phyloP scores from a whole-genome alignment of 2,797 vertebrate genomes.

The Iguana delicatissima region DNA sequence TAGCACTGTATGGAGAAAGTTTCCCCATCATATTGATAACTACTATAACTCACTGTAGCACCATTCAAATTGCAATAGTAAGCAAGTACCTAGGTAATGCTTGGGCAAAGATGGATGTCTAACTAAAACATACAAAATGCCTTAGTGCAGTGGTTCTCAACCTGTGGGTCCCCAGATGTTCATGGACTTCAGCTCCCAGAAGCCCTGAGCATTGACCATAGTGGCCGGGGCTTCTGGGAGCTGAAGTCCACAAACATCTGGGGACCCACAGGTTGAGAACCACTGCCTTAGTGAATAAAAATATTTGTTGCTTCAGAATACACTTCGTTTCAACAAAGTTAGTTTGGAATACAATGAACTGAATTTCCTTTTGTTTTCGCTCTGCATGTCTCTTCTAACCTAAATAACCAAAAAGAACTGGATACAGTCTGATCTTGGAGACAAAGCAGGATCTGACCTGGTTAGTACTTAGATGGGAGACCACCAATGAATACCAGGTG shows the following conservation, averaged over 20 bases:
- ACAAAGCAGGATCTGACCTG: too few relatives aligned
- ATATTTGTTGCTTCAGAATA: not conserved
- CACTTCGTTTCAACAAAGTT: conserved; percentile 22
- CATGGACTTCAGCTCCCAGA: too few relatives aligned
- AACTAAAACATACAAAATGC: conserved; percentile 10
- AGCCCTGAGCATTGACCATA: too few relatives aligned
- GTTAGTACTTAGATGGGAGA: too few relatives aligned
- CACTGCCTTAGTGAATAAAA: conserved; percentile 28
- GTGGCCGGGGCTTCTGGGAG: too few relatives aligned
- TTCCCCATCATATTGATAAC: not conserved
- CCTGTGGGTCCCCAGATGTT: too few relatives aligned
- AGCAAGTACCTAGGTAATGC: not conserved
- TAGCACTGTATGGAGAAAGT: not conserved
- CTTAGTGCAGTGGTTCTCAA: too few relatives aligned
- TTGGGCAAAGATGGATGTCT: not conserved
- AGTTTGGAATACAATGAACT: not conserved
- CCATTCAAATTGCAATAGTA: not conserved
- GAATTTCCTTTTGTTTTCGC: not conserved
- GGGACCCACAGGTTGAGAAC: too few relatives aligned
- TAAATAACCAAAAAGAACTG: too few relatives aligned
- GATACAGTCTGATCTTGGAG: too few relatives aligned
- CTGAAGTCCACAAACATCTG: too few relatives aligned
- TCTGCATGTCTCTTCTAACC: not conserved
- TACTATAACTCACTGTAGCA: not conserved
- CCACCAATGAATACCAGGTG: too few relatives aligned